Conservation (phyloP, 2,888 invertebrate genomes). For the Willowsia nigromaculata region DNA sequence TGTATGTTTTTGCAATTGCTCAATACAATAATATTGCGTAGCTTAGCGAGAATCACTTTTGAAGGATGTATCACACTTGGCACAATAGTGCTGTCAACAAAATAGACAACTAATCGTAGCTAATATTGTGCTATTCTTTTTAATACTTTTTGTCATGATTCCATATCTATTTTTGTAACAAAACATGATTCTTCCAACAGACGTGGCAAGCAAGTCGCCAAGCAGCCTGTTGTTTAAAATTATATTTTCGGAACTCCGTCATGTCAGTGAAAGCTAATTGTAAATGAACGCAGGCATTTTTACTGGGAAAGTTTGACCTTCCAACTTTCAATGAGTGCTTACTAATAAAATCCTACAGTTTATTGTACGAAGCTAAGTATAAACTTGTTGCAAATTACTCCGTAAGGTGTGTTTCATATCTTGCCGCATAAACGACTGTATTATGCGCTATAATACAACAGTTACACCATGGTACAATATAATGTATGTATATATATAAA, state of each 20-base stretch:
- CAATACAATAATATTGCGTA: not conserved
- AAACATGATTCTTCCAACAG: not conserved
- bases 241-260: not conserved
- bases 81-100: not conserved
- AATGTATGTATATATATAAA: no score
- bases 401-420: no score
- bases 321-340: not conserved
- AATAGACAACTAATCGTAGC: not conserved
- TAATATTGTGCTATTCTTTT: no score
- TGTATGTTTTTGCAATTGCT: not conserved
- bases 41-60: not conserved
- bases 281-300: no score
- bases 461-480: no score
- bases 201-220: not conserved
- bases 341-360: not conserved
- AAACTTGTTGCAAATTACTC: no score
- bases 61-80: not conserved
- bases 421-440: no score
- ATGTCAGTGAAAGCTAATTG: not conserved
- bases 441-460: no score
- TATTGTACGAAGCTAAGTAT: not conserved
- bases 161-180: not conserved
- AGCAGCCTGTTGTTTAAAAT: not conserved
- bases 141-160: not conserved
- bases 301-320: not conserved